Evolutionary conservation across 37 sponge, comb jelly and placozoan species (phyloP).

Genomic region (Aplysina aerophoba): DNA sequence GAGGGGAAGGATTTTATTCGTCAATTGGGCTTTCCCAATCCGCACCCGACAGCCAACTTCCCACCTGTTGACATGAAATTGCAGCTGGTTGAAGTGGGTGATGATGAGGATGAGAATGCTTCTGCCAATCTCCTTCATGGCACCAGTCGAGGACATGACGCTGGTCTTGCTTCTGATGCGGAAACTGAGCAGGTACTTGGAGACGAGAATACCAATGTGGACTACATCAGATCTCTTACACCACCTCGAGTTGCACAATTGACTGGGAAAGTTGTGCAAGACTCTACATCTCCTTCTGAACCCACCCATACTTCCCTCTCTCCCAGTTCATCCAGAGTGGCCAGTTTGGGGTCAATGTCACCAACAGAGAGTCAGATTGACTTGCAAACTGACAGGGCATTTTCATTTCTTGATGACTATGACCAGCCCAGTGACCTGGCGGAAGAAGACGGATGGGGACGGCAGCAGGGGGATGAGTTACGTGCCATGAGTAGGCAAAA

Average conservation of each 20-base stretch:
- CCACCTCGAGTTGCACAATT: no score
- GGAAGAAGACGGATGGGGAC: background rate
- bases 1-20: background rate
- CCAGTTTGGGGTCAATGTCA: no score
- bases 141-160: background rate
- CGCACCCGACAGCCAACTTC: background rate
- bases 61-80: background rate
- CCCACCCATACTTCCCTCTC: no score
- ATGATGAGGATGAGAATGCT: background rate
- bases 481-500: background rate
- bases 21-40: background rate
- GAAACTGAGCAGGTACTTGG: no score
- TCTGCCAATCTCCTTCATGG: background rate
- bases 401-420: conserved; percentile 15
- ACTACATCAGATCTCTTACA: no score
- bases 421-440: background rate
- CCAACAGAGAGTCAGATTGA: background rate
- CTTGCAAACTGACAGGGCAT: background rate
- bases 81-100: background rate
- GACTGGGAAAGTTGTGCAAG: no score
- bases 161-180: no score
- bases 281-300: no score
- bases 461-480: background rate
- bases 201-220: no score
- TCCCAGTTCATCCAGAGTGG: no score